These are phyloP conservation scores for Poeciliopsis retropinna DNA, from an alignment of 2,113 vertebrate species.

Conservation along the genomic window DNA sequence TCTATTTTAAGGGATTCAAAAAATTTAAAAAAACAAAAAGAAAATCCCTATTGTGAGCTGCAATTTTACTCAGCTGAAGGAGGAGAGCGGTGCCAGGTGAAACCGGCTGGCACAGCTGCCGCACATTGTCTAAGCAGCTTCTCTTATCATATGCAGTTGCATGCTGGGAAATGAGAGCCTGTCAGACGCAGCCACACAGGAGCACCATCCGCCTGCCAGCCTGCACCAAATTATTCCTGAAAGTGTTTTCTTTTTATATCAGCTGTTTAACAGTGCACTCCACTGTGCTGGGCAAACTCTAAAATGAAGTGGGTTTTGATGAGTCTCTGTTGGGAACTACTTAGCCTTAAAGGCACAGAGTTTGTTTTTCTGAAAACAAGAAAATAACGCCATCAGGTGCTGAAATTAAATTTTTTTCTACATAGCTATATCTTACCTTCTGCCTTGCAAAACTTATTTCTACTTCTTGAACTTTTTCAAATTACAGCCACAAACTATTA, in stretches of 20 bases:
- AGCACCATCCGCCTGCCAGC: slow-evolving; percentile 11
- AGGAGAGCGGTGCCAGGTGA: not conserved
- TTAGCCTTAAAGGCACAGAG: not conserved
- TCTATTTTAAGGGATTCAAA: not conserved
- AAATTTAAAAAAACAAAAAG: not conserved
- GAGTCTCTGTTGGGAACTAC: not conserved
- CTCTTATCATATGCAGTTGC: not conserved
- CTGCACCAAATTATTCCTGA: slow-evolving; percentile 3
- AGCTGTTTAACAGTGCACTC: not conserved
- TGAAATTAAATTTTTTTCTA: not conserved
- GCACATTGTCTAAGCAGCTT: slow-evolving; percentile 4
- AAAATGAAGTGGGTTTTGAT: not conserved
- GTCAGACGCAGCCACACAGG: slow-evolving; percentile 1
- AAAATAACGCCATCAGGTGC: not conserved
- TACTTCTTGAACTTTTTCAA: no score
- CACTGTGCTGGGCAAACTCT: not conserved
- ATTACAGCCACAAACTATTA: no score
- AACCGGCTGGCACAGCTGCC: slow-evolving; percentile 2
- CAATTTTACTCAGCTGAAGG: not conserved
- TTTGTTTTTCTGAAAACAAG: not conserved
- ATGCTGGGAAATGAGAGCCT: slow-evolving; percentile 3
- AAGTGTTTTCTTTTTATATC: not conserved
- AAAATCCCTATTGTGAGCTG: not conserved
- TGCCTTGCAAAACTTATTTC: no score
- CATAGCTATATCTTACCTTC: not conserved